Evolutionary conservation across 2,888 invertebrate genomes (phyloP).

Genomic region (Orthosia cruda): DNA sequence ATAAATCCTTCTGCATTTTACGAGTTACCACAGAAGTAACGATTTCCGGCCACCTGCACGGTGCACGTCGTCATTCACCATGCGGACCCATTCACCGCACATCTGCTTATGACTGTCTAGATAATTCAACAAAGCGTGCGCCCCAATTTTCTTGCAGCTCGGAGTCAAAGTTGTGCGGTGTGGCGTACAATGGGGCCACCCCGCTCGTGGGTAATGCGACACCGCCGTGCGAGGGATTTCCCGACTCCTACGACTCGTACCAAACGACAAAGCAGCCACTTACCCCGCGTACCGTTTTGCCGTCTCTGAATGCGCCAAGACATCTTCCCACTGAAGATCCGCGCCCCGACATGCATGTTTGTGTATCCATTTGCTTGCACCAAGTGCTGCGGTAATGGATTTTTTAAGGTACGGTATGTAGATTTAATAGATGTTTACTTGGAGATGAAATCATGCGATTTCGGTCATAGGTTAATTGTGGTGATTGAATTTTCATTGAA

Average conservation of each 20-base stretch:
- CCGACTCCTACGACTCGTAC: constrained; percentile 71
- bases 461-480: constrained; percentile 9
- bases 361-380: constrained; percentile 84
- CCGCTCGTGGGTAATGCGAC: constrained; percentile 72
- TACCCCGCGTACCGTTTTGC: constrained; percentile 78
- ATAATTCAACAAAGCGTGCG: constrained; percentile 70
- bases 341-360: constrained; percentile 79
- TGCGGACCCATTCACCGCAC: constrained; percentile 60
- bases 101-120: constrained; percentile 70
- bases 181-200: constrained; percentile 59
- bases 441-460: constrained; percentile 47
- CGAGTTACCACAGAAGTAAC: constrained; percentile 51
- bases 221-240: constrained; percentile 79
- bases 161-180: constrained; percentile 69
- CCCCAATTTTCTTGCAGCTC: constrained; percentile 67
- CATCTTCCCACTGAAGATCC: constrained; percentile 76
- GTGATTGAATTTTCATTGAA: not conserved
- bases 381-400: constrained; percentile 81
- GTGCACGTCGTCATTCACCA: constrained; percentile 56
- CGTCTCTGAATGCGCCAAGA: constrained; percentile 82
- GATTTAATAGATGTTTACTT: constrained; percentile 60
- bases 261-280: constrained; percentile 83
- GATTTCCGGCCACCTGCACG: constrained; percentile 57
- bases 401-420: constrained; percentile 70
- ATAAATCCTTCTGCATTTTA: constrained; percentile 44